These are phyloP conservation scores for Eupeodes corollae DNA, from an alignment of 1,140 invertebrate species.

Conservation along the genomic window DNA sequence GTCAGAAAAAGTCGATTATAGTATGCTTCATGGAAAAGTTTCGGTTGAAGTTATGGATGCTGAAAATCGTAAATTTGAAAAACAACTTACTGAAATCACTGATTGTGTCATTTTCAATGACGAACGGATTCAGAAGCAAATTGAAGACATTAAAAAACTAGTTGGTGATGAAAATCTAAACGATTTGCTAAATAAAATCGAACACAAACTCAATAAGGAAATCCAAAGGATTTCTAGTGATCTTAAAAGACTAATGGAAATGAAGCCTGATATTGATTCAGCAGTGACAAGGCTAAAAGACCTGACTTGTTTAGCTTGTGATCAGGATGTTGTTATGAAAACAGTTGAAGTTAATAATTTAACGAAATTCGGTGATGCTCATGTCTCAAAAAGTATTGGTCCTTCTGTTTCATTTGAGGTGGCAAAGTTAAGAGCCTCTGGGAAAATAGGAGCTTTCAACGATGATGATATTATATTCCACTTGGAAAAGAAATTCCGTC, in stretches of 20 bases:
- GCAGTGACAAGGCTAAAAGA: conserved; percentile 58
- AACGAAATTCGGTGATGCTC: conserved; percentile 40
- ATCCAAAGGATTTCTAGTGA: conserved; percentile 50
- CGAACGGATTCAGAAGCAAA: conserved; percentile 47
- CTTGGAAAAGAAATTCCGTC: conserved; percentile 41
- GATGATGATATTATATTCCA: conserved; percentile 27
- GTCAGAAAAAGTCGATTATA: conserved; percentile 57
- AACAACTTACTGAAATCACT: conserved; percentile 49
- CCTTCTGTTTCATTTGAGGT: conserved; percentile 57
- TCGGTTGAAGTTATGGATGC: conserved; percentile 57
- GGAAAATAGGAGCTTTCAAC: conserved; percentile 29
- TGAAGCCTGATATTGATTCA: conserved; percentile 45
- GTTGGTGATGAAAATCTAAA: conserved; percentile 56
- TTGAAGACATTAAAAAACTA: conserved; percentile 53
- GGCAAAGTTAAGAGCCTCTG: conserved; percentile 38
- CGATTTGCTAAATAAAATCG: conserved; percentile 50
- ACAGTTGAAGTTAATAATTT: conserved; percentile 42
- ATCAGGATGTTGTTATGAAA: conserved; percentile 55
- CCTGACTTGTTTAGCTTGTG: conserved; percentile 61
- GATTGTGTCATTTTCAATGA: conserved; percentile 51
- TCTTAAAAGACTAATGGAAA: conserved; percentile 40
- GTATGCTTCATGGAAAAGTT: conserved; percentile 53
- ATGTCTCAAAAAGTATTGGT: conserved; percentile 41
- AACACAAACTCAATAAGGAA: conserved; percentile 51
- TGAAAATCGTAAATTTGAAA: conserved; percentile 50